Evolutionary conservation across 2,797 vertebrate genomes (phyloP), one percentile per base, ranked within the genome.

Genomic region (Acrocephalus scirpaceus): DNA sequence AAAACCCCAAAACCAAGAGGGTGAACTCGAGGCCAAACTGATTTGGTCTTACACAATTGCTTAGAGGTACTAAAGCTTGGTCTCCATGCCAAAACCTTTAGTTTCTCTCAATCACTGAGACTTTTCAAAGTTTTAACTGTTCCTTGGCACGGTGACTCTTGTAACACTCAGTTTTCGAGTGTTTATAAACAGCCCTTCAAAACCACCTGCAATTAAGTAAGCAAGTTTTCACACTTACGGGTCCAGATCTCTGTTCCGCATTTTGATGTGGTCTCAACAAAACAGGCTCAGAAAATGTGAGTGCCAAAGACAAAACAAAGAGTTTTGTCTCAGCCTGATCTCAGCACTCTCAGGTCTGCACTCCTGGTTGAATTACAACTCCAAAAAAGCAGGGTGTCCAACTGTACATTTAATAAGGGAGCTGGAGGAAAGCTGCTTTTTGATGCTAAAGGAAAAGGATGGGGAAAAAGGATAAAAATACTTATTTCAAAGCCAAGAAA

Each of bases 221-320:
- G 91, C 82, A 91, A 96, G 95, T 92, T 96, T 96, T 96, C 92
- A 95, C 91, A 94, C 92, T 96, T 92, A 65, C 56, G 47, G 86
- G 93, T 91, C 93, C 83, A 93, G 86, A 91, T 94, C 77, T 92
- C 93, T 94, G 83, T 72, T 94, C 81, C 0, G 83, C 89, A 96
- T 93, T 95, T 86, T 91, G 94, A 96, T 93, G 94, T 86, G 90
- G 87, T 83, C 90, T 90, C 76, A 93, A 96, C 76, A 92, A 91
- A 93, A 88, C 90, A 76, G 77, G 10, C 76, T 84, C 53, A 62
- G 62, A 86, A 93, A 90, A 88, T 4, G 40, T 7, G 56, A 92
- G 58, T 38, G 56, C 90, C 85, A 83, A 57, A 89, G 71, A 64
- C 86, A 87, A 89, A 94, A 70, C 4, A 40, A 40, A 34, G 74